phyloP scores from a whole-genome alignment of 2,888 invertebrate species.

The Pediacus dermestoides region DNA sequence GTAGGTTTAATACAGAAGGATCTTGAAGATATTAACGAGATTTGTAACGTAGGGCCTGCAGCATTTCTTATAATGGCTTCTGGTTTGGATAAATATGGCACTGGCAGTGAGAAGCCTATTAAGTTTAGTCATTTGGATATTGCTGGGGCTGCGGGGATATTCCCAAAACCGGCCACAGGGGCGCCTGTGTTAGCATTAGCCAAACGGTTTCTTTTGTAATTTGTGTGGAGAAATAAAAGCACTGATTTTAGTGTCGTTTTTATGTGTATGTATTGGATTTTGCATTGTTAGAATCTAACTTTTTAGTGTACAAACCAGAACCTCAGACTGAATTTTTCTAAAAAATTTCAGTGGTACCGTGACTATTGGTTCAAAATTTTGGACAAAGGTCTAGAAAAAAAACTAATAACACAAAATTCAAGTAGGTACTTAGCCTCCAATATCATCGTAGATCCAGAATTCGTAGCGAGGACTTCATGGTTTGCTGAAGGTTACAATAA shows the following conservation, averaged over 20 bases:
- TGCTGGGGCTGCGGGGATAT: constrained; percentile 71
- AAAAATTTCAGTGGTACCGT: too few relatives aligned
- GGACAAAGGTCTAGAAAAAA: constrained; percentile 72
- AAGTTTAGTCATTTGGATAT: constrained; percentile 82
- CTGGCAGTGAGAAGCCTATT: constrained; percentile 60
- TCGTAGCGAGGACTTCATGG: constrained; percentile 69
- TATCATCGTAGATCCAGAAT: constrained; percentile 75
- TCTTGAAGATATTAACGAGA: too few relatives aligned
- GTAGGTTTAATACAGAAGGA: too few relatives aligned
- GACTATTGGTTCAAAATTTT: too few relatives aligned
- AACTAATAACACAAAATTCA: constrained; percentile 57
- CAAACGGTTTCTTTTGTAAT: constrained; percentile 47
- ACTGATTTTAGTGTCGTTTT: too few relatives aligned
- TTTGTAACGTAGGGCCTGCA: constrained; percentile 62
- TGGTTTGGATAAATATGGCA: constrained; percentile 75
- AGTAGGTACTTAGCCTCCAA: constrained; percentile 66
- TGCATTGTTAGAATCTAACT: too few relatives aligned
- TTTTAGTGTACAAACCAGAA: too few relatives aligned
- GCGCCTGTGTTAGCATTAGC: constrained; percentile 70
- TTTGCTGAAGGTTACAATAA: constrained; percentile 81
- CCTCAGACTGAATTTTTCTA: too few relatives aligned
- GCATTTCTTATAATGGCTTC: constrained; percentile 83
- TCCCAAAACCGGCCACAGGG: constrained; percentile 71
- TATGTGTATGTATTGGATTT: too few relatives aligned
- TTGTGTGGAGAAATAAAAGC: too few relatives aligned